Percentiles rank a stretch among this genome's conserved stretches.
Conservation (phyloP, 2,888 invertebrate genomes). For the Noctua comes region DNA sequence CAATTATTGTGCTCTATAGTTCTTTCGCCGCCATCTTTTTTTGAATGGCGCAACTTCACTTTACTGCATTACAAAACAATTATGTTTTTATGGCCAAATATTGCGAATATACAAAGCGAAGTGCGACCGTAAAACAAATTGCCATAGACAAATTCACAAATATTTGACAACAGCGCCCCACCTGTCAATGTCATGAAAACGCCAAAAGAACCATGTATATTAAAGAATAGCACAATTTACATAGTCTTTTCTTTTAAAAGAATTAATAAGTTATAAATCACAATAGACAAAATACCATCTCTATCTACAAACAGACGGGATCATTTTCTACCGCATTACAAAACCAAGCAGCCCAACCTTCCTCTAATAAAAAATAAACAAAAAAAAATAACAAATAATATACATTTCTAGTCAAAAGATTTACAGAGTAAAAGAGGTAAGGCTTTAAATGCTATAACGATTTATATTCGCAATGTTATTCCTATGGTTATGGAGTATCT, state of each 20-base stretch:
- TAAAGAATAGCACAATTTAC: constrained; percentile 19
- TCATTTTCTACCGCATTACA: constrained; percentile 17
- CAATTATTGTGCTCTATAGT: background rate
- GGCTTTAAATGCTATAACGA: constrained; percentile 45
- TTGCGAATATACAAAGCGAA: background rate
- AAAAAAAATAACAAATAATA: constrained; percentile 34
- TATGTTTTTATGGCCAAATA: background rate
- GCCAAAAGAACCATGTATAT: background rate
- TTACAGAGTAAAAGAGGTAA: constrained; percentile 28
- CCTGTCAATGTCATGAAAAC: background rate
- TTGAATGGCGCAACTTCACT: background rate
- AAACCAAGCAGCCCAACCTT: constrained; percentile 16
- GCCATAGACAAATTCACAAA: background rate
- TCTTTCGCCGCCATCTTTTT: background rate
- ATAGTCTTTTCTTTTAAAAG: background rate
- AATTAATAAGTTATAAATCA: background rate
- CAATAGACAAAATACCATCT: constrained; percentile 31
- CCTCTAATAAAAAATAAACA: constrained; percentile 14
- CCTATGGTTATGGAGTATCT: constrained; percentile 23
- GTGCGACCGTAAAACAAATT: background rate
- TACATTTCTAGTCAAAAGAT: constrained; percentile 32
- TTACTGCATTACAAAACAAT: background rate
- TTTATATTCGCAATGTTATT: constrained; percentile 66
- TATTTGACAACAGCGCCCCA: background rate
- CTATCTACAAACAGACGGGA: constrained; percentile 9